Percentiles rank a stretch among this genome's conserved stretches.
These are phyloP conservation scores for Lacanobia oleracea DNA, from an alignment of 2,888 invertebrate species.

Conservation along the genomic window DNA sequence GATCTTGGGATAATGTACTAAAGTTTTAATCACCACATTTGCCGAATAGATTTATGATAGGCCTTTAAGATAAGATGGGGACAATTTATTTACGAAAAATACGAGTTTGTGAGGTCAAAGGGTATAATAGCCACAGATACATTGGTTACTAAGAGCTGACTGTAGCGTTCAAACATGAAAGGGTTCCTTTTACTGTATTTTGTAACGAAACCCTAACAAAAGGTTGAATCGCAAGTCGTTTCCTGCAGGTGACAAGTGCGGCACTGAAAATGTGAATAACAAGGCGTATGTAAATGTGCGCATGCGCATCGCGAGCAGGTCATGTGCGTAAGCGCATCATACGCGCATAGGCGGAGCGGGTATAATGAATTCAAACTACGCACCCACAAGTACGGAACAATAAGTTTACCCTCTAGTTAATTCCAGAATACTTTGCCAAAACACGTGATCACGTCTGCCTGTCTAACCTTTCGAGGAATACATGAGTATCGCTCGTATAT, in stretches of 20 bases:
- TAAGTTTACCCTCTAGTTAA: neutral
- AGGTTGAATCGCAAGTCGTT: neutral
- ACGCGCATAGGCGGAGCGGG: neutral
- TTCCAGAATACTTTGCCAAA: neutral
- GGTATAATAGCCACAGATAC: neutral
- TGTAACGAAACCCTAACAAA: neutral
- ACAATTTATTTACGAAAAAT: slow-evolving; percentile 12
- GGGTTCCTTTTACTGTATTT: neutral
- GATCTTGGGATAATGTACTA: slow-evolving; percentile 18
- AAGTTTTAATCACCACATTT: slow-evolving; percentile 29
- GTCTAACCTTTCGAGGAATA: too few relatives aligned
- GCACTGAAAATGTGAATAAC: neutral
- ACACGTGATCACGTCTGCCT: too few relatives aligned
- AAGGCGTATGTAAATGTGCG: slow-evolving; percentile 9
- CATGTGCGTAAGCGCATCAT: neutral
- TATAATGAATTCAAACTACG: neutral
- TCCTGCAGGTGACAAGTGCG: slow-evolving; percentile 1
- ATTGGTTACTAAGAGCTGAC: neutral
- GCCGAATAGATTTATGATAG: slow-evolving; percentile 25
- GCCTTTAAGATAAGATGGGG: slow-evolving; percentile 17
- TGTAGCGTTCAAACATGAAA: neutral
- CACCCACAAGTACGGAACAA: too few relatives aligned
- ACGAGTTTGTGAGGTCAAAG: slow-evolving; percentile 22
- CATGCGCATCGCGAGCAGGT: neutral
- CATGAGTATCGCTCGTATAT: too few relatives aligned